These are phyloP conservation scores for Lydus trimaculatus DNA, from an alignment of 2,888 invertebrate species.

Conservation along the genomic window DNA sequence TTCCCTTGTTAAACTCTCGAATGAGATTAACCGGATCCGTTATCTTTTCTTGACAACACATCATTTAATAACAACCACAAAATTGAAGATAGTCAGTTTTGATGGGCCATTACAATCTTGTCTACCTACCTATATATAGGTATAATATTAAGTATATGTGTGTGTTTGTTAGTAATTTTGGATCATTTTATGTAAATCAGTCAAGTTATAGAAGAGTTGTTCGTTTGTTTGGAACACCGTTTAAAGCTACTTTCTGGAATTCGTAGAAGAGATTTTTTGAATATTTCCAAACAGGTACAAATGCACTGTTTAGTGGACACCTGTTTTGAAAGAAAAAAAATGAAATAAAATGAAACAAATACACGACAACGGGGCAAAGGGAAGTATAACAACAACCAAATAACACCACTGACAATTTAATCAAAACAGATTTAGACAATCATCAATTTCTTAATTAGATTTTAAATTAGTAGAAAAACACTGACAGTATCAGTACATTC, in stretches of 20 bases:
- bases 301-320: constrained; percentile 43
- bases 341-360: not conserved
- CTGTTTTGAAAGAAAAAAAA: constrained; percentile 36
- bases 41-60: constrained; percentile 39
- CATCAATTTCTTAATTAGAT: not conserved
- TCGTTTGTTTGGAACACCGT: constrained; percentile 20
- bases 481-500: not conserved
- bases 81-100: constrained; percentile 41
- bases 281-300: constrained; percentile 56
- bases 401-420: not conserved
- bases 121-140: too few species aligned
- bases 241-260: constrained; percentile 49
- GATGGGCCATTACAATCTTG: not conserved
- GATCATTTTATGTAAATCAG: constrained; percentile 48
- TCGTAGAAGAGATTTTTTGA: constrained; percentile 55
- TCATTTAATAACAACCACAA: constrained; percentile 45
- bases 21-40: constrained; percentile 32
- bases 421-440: not conserved
- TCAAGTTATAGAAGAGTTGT: constrained; percentile 14
- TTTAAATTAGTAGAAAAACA: not conserved
- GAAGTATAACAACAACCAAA: not conserved
- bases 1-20: constrained; percentile 3
- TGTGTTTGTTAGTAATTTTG: constrained; percentile 41
- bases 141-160: not conserved
- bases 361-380: not conserved